phyloP scores from a whole-genome alignment of 2,888 invertebrate genomes.

The Acleris sparsana region DNA sequence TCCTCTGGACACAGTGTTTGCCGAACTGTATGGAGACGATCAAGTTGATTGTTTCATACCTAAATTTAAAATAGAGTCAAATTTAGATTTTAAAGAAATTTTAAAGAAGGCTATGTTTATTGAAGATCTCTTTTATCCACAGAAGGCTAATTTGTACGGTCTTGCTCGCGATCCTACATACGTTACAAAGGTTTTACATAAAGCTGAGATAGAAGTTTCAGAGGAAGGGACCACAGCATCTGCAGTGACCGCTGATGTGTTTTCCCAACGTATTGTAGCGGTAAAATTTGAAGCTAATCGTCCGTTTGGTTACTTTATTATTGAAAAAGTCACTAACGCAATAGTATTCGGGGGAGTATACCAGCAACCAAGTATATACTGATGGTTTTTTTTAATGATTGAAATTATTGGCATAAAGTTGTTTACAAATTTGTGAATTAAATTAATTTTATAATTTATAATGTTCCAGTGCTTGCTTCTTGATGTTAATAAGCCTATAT shows the following conservation, averaged over 20 bases:
- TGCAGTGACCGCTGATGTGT: slow-evolving; percentile 80
- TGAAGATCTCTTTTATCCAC: slow-evolving; percentile 83
- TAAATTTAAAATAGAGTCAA: slow-evolving; percentile 83
- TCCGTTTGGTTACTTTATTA: slow-evolving; percentile 87
- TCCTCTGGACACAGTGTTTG: slow-evolving; percentile 77
- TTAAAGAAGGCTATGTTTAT: slow-evolving; percentile 72
- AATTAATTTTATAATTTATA: no score
- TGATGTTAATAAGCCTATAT: no score
- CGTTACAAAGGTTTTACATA: slow-evolving; percentile 86
- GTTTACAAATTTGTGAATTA: no score
- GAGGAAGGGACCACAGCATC: slow-evolving; percentile 89
- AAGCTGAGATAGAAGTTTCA: slow-evolving; percentile 89
- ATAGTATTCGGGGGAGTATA: slow-evolving; percentile 76
- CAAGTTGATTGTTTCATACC: slow-evolving; percentile 86
- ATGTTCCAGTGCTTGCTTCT: no score
- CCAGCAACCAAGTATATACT: slow-evolving; percentile 64
- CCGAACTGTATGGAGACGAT: slow-evolving; percentile 83
- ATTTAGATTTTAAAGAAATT: slow-evolving; percentile 80
- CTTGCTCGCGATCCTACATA: slow-evolving; percentile 79
- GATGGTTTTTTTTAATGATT: slow-evolving; percentile 31
- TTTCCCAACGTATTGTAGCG: slow-evolving; percentile 80
- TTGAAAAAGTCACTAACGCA: slow-evolving; percentile 83
- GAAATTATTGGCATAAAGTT: background rate
- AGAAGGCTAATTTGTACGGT: slow-evolving; percentile 58
- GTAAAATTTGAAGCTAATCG: slow-evolving; percentile 85